Conservation (phyloP, 2,113 vertebrate species). For the Dolichallabes microphthalmus region DNA sequence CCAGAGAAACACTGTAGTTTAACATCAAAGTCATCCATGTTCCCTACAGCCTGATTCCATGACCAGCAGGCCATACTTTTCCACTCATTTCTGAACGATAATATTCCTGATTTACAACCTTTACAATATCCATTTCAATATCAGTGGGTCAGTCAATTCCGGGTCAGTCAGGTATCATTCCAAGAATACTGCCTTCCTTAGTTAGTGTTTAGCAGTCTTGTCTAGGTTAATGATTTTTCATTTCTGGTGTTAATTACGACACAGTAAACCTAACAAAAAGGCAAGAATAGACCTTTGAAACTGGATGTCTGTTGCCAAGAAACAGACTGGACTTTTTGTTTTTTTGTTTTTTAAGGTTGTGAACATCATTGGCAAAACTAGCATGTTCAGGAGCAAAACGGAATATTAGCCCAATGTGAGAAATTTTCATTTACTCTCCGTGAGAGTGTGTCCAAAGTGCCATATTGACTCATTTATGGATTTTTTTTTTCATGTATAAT, state of each 20-base stretch:
- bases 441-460: slow-evolving; percentile 34
- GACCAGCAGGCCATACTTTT: slow-evolving; percentile 44
- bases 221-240: not conserved
- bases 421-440: slow-evolving; percentile 22
- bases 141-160: not conserved
- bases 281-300: not conserved
- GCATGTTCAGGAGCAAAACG: slow-evolving; percentile 18
- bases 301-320: slow-evolving; percentile 4
- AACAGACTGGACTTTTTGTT: not conserved
- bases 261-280: not conserved
- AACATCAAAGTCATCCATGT: slow-evolving; percentile 44
- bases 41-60: slow-evolving; percentile 45
- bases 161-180: not conserved
- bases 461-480: slow-evolving; percentile 30
- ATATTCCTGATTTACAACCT: slow-evolving; percentile 17
- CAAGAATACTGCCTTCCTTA: slow-evolving; percentile 1
- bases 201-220: slow-evolving; percentile 14
- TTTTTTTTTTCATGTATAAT: not conserved
- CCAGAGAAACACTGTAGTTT: slow-evolving; percentile 98
- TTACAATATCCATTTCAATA: not conserved
- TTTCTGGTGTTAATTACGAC: slow-evolving; percentile 1
- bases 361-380: slow-evolving; percentile 13
- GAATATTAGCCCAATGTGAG: slow-evolving; percentile 6
- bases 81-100: slow-evolving; percentile 10
- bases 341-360: not conserved